Evolutionary conservation across 2,113 vertebrate species (phyloP).

Genomic region (Grammomys dolichurus): DNA sequence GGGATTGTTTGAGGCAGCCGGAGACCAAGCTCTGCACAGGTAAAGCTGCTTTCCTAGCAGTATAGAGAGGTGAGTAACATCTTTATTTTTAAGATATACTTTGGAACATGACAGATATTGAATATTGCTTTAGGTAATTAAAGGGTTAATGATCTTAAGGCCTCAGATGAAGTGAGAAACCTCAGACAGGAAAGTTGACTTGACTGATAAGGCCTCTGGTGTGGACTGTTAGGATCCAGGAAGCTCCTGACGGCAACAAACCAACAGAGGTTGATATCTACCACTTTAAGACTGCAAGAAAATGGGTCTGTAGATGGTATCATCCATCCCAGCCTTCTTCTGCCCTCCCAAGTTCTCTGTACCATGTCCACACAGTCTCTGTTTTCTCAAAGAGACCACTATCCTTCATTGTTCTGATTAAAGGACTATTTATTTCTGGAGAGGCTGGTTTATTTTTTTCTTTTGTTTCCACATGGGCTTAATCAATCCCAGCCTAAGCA

Average conservation of each 20-base stretch:
- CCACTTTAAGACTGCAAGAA: no score
- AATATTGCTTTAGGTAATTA: neutral
- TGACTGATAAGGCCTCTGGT: neutral
- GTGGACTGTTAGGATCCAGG: neutral
- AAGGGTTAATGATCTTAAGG: neutral
- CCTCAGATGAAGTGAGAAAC: neutral
- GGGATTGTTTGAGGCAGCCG: neutral
- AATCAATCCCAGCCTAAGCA: neutral
- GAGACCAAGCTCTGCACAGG: neutral
- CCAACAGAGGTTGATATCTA: neutral
- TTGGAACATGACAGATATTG: neutral
- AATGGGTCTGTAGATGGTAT: neutral
- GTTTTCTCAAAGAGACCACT: neutral
- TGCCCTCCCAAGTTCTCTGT: neutral
- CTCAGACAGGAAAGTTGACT: neutral
- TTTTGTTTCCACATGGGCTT: neutral
- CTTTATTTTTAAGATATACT: slow-evolving; percentile 15
- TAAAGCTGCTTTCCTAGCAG: neutral
- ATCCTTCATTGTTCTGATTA: neutral
- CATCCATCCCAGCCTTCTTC: neutral
- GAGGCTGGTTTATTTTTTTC: neutral
- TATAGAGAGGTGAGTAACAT: neutral
- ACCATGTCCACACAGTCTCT: neutral
- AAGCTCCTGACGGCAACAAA: neutral
- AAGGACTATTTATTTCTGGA: neutral